Evolutionary conservation across 1,140 invertebrate genomes (phyloP), one percentile per base, ranked within the genome.

Genomic region (Protaetia brevitarsis): DNA sequence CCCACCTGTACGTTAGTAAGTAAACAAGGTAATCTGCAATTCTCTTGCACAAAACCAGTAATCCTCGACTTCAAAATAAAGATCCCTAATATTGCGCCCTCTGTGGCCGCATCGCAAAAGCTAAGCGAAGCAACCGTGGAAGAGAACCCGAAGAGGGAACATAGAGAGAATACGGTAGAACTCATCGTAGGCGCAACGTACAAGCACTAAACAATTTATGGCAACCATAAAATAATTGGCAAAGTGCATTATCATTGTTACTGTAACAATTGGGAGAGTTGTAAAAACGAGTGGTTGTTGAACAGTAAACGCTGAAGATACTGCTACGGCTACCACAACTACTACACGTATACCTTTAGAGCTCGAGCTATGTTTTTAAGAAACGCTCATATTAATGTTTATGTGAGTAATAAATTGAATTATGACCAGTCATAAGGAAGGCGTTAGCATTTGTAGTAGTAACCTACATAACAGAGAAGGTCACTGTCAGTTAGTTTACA

Each of bases 381-480:
- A 59, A 59, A 59, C 57, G 57, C 27, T 59, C 29, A 59, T 59
- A 59, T 59, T 59, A 59, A 59, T 31, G 57, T 59, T 59, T 59
- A 59, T 59, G 57, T 31, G 57, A 29, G 57, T 59, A 59, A 59
- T 59, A 59, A 59, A 59, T 59, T 31, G 57, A 59, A 59, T 59
- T 59, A 59, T 59, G 57, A 28, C 57, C 16, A 31, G 57, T 10
- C 57, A 30, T 59, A 59, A 59, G 26, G 57, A 29, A 59, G 29
- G 11, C 57, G 26, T 13, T 10, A 59, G 57, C 41, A 23, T 51
- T 59, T 59, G 29, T 31, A 31, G 26, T 31, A 59, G 57, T 31
- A 31, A 28, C 57, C 57, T 59, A 31, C 29, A 59, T 59, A 29
- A 59, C 11, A 10, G 27, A 28, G 57, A 59, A 59, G 57, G 57